A percentile compares a stretch with the other conserved stretches of the same genome.
Evolutionary conservation across 2,113 vertebrate genomes (phyloP).

Genomic region (Motacilla tschutschensis): DNA sequence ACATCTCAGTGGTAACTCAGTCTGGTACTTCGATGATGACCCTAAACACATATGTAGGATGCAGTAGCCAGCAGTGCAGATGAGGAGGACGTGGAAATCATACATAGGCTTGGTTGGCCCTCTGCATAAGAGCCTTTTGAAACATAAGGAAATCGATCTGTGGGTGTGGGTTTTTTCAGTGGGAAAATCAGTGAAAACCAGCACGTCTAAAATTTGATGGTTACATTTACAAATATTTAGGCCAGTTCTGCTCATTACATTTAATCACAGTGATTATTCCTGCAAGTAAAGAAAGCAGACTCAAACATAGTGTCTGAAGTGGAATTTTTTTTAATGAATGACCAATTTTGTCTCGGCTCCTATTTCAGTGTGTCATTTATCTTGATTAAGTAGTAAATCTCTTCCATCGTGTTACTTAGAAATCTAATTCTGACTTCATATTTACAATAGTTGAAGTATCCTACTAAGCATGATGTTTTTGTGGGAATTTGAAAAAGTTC

Average conservation of each 20-base stretch:
- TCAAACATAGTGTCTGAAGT: conserved; percentile 28
- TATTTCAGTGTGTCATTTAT: conserved; percentile 52
- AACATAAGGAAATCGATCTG: background rate
- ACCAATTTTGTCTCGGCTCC: conserved; percentile 16
- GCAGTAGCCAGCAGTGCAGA: background rate
- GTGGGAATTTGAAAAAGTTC: conserved; percentile 46
- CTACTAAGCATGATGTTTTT: conserved; percentile 53
- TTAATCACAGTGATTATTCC: conserved; percentile 10
- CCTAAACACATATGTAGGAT: background rate
- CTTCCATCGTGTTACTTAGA: conserved; percentile 38
- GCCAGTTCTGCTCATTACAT: conserved; percentile 9
- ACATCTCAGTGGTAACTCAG: background rate
- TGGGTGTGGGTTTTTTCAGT: background rate
- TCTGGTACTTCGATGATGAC: background rate
- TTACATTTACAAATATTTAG: conserved; percentile 7
- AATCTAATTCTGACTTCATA: conserved; percentile 44
- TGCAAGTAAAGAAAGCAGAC: conserved; percentile 22
- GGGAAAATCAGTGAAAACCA: background rate
- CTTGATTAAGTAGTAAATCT: conserved; percentile 48
- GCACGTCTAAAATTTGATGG: background rate
- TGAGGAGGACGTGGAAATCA: background rate
- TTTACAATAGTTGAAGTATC: conserved; percentile 44
- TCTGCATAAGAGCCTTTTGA: background rate
- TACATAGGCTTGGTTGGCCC: background rate
- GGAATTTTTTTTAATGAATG: conserved; percentile 27